A percentile compares a stretch with the other conserved stretches of the same genome.
phyloP scores from a whole-genome alignment of 1,140 invertebrate species.

The Anastatus disparis region DNA sequence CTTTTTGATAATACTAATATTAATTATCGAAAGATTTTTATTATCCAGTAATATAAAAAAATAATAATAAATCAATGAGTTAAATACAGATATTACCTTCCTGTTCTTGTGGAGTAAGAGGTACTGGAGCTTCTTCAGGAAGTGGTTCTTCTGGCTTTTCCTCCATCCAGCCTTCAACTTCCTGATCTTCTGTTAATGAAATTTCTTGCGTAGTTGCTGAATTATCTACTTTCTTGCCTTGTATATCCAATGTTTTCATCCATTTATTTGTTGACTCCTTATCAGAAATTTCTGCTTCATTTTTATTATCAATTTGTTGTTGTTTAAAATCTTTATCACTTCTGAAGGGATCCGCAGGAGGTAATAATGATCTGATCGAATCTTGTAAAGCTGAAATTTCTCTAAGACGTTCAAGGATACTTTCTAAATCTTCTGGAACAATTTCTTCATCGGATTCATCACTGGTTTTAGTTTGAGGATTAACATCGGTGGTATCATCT shows the following conservation, averaged over 20 bases:
- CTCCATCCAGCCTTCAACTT: slow-evolving; percentile 45
- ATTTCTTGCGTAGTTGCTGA: slow-evolving; percentile 27
- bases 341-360: slow-evolving; percentile 46
- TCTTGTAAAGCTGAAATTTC: slow-evolving; percentile 55
- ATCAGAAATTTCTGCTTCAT: slow-evolving; percentile 41
- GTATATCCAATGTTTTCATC: slow-evolving; percentile 47
- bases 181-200: neutral
- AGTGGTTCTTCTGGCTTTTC: slow-evolving; percentile 58
- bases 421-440: slow-evolving; percentile 52
- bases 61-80: neutral
- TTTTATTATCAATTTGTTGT: slow-evolving; percentile 40
- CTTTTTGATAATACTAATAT: too few relatives aligned
- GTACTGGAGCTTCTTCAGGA: slow-evolving; percentile 65
- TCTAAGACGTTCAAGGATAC: slow-evolving; percentile 50
- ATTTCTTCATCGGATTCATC: slow-evolving; percentile 49
- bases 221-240: slow-evolving; percentile 18
- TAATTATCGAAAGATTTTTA: too few relatives aligned
- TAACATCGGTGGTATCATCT: neutral
- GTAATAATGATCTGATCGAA: slow-evolving; percentile 53
- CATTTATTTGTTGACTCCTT: slow-evolving; percentile 43
- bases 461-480: slow-evolving; percentile 31
- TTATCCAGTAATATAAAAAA: too few relatives aligned
- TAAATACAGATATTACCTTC: slow-evolving; percentile 69
- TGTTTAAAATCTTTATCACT: slow-evolving; percentile 51
- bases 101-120: slow-evolving; percentile 70